Conservation (phyloP, 2,888 invertebrate species). For the Lasioglossum malachurum region DNA sequence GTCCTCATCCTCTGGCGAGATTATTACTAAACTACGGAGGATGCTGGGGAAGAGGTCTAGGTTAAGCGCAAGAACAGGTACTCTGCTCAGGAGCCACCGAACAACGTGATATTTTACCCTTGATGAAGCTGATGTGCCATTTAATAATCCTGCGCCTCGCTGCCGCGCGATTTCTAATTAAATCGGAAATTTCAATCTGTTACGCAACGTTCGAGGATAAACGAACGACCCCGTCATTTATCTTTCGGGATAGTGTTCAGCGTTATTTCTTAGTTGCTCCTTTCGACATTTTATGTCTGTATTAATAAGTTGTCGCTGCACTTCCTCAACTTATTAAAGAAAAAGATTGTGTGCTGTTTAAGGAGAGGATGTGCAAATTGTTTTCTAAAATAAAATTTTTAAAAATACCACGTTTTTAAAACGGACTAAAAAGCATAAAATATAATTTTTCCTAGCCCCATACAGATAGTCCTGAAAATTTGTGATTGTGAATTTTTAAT, state of each 20-base stretch:
- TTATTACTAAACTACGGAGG: slow-evolving; percentile 65
- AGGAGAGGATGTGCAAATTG: no score
- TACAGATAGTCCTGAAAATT: no score
- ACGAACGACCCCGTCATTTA: neutral
- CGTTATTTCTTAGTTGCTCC: neutral
- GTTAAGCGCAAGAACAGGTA: slow-evolving; percentile 57
- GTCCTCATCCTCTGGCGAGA: slow-evolving; percentile 65
- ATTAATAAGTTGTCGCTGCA: neutral
- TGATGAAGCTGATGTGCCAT: neutral
- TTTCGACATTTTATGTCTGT: neutral
- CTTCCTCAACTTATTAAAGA: neutral
- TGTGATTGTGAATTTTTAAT: no score
- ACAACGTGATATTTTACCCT: slow-evolving; percentile 14
- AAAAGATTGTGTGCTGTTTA: no score
- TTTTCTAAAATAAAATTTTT: no score
- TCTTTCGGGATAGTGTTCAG: neutral
- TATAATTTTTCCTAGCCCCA: no score
- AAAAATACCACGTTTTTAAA: no score
- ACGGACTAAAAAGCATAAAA: no score
- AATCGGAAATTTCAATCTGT: neutral
- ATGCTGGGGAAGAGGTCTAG: slow-evolving; percentile 55
- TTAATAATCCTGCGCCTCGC: neutral
- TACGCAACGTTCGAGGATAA: neutral
- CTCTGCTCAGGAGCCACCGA: slow-evolving; percentile 27
- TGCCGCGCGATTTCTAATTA: neutral